A percentile compares a stretch with the other conserved stretches of the same genome.
Evolutionary conservation across 2,888 invertebrate species (phyloP).

Genomic region (Amphipyra tragopoginis): DNA sequence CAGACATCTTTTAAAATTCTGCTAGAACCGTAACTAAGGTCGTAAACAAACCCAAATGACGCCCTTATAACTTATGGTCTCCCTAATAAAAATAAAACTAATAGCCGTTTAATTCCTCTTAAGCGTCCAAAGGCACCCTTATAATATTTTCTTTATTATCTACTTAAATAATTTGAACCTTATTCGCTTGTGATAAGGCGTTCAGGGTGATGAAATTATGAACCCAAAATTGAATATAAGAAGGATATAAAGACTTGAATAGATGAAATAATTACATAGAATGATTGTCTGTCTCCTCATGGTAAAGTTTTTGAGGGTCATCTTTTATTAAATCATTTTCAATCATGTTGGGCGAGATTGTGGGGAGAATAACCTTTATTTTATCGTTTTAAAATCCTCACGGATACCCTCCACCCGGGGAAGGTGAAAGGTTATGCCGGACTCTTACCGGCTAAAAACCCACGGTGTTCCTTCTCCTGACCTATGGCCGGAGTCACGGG

Average conservation of each 20-base stretch:
- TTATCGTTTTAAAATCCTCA: not conserved
- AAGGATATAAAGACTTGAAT: conserved; percentile 35
- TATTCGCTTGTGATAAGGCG: conserved; percentile 9
- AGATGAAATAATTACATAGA: conserved; percentile 13
- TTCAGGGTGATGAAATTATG: not conserved
- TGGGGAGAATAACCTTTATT: too few relatives aligned
- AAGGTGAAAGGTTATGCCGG: too few relatives aligned
- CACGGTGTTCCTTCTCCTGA: too few relatives aligned
- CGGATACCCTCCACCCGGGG: too few relatives aligned
- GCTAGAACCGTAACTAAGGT: not conserved
- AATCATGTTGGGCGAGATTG: too few relatives aligned
- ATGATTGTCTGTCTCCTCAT: not conserved
- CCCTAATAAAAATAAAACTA: conserved; percentile 57
- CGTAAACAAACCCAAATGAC: not conserved
- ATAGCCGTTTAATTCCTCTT: conserved; percentile 45
- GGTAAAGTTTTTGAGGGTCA: not conserved
- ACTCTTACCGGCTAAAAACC: too few relatives aligned
- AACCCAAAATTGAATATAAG: conserved; percentile 30
- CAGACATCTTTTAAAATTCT: too few relatives aligned
- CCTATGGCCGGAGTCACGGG: too few relatives aligned
- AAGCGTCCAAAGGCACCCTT: conserved; percentile 34
- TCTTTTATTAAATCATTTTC: too few relatives aligned
- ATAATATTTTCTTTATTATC: conserved; percentile 43
- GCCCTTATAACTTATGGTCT: conserved; percentile 22
- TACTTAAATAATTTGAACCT: conserved; percentile 20